Evolutionary conservation across 2,113 vertebrate genomes (phyloP).

Genomic region (Seriola dumerili): DNA sequence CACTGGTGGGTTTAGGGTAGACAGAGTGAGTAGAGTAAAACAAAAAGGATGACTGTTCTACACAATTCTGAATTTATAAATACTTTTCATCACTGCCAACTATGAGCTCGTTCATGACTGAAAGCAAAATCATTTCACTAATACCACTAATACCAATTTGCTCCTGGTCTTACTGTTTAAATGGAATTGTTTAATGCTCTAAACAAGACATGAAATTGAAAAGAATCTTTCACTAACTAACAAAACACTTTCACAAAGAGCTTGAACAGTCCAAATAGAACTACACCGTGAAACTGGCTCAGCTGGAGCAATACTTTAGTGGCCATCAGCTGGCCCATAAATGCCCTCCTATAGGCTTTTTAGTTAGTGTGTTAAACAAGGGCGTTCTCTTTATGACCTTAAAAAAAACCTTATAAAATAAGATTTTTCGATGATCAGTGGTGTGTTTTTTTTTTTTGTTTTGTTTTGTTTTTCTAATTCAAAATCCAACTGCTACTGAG

Average conservation of each 20-base stretch:
- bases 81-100: neutral
- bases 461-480: constrained; percentile 2
- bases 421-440: neutral
- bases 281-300: neutral
- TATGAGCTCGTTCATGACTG: neutral
- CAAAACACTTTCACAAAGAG: constrained; percentile 3
- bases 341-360: constrained; percentile 15
- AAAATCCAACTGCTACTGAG: neutral
- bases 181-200: neutral
- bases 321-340: constrained; percentile 9
- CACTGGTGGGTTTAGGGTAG: neutral
- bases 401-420: neutral
- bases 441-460: constrained; percentile 5
- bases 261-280: neutral
- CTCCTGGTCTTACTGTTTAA: neutral
- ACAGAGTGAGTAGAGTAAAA: too few relatives aligned
- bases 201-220: neutral
- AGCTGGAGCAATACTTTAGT: neutral
- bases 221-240: neutral
- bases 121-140: neutral
- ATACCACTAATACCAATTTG: neutral
- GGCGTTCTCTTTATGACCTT: neutral
- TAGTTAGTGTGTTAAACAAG: constrained; percentile 2
- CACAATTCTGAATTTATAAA: neutral
- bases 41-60: too few relatives aligned